Evolutionary conservation across 2,113 vertebrate species (phyloP).

Genomic region (Cottus gobio): DNA sequence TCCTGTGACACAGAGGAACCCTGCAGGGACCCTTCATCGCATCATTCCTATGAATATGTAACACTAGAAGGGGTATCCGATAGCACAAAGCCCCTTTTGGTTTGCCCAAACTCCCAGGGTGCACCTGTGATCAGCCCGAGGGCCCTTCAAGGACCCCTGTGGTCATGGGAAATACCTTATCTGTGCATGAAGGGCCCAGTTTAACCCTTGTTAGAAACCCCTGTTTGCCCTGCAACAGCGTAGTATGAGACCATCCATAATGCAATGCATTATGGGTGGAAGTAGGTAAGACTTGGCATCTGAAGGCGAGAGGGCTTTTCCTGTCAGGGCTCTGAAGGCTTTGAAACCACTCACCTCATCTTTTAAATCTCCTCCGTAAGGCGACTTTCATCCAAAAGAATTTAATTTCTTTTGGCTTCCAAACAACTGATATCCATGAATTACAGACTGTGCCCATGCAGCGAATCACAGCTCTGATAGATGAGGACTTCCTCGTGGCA

Average conservation of each 20-base stretch:
- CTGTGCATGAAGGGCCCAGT: too few relatives aligned
- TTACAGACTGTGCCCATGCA: background rate
- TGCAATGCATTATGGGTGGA: constrained; percentile 9
- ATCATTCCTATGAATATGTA: background rate
- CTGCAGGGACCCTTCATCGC: background rate
- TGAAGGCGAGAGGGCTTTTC: constrained; percentile 17
- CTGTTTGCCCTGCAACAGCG: background rate
- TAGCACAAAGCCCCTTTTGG: background rate
- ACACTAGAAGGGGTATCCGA: background rate
- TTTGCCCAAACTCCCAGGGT: background rate
- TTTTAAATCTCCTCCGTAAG: constrained; percentile 35
- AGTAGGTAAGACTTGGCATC: constrained; percentile 7
- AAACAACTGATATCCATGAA: background rate
- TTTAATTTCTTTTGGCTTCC: constrained; percentile 8
- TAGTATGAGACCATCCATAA: constrained; percentile 1
- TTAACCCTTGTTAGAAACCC: too few relatives aligned
- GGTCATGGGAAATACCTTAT: background rate
- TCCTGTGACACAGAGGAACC: too few relatives aligned
- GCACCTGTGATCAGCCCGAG: background rate
- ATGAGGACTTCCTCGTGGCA: background rate
- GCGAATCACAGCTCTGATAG: background rate
- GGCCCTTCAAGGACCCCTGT: background rate
- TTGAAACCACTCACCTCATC: background rate
- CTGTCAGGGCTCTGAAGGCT: constrained; percentile 21
- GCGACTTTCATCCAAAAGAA: constrained; percentile 13